phyloP scores from a whole-genome alignment of 2,888 invertebrate genomes.

The Nemapogon koenigi region DNA sequence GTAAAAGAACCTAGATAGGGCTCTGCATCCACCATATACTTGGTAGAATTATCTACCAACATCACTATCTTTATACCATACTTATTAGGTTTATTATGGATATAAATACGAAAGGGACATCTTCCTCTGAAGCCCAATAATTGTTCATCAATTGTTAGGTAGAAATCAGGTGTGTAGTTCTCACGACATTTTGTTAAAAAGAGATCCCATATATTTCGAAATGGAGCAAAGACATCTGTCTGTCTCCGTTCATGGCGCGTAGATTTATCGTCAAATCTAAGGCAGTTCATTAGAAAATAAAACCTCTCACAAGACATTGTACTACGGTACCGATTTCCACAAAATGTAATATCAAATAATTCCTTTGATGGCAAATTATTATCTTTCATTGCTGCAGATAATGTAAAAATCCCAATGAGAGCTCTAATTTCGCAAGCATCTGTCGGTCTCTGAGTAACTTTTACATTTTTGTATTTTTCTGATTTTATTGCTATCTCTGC shows the following conservation, averaged over 20 bases:
- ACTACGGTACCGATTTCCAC: conserved; percentile 8
- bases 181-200: conserved; percentile 6
- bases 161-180: conserved; percentile 7
- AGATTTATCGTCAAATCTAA: conserved; percentile 3
- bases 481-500: neutral
- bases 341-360: neutral
- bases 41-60: conserved; percentile 25
- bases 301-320: conserved; percentile 8
- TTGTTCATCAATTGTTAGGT: conserved; percentile 5
- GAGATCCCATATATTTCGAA: conserved; percentile 7
- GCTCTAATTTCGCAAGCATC: neutral
- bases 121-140: conserved; percentile 3
- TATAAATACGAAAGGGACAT: conserved; percentile 6
- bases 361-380: neutral
- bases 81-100: conserved; percentile 15
- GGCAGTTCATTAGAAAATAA: conserved; percentile 7
- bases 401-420: conserved; percentile 5
- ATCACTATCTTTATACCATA: conserved; percentile 29
- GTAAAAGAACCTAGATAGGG: conserved; percentile 20
- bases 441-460: too few species aligned
- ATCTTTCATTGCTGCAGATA: conserved; percentile 5
- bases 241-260: conserved; percentile 4
- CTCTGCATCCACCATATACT: conserved; percentile 25
- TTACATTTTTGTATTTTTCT: too few species aligned
- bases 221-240: conserved; percentile 6